These are phyloP conservation scores for Homarus gammarus DNA, from an alignment of 2,888 invertebrate species.

Conservation along the genomic window DNA sequence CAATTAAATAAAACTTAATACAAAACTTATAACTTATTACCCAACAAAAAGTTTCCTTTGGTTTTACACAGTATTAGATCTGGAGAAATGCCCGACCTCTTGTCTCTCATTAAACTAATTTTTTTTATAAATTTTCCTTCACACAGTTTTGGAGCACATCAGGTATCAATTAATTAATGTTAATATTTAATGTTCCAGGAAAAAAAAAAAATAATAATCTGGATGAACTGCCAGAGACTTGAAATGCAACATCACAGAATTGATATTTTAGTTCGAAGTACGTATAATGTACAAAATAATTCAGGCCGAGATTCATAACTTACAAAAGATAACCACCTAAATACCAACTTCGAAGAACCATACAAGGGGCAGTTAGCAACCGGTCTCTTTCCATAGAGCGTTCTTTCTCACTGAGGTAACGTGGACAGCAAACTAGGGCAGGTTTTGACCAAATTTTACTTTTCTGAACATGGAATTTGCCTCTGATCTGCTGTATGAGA, in stretches of 20 bases:
- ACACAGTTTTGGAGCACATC: slow-evolving; percentile 41
- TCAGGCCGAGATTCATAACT: slow-evolving; percentile 50
- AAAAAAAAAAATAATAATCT: background rate
- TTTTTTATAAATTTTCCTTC: background rate
- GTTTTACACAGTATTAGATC: slow-evolving; percentile 22
- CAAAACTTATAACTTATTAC: slow-evolving; percentile 24
- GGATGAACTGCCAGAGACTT: slow-evolving; percentile 25
- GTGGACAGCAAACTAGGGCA: slow-evolving; percentile 51
- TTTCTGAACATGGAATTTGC: background rate
- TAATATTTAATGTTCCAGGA: background rate
- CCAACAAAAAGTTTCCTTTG: slow-evolving; percentile 16
- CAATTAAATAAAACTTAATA: slow-evolving; percentile 33
- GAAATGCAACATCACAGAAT: slow-evolving; percentile 39
- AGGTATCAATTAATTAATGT: background rate
- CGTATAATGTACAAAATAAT: slow-evolving; percentile 23
- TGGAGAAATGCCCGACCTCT: slow-evolving; percentile 27
- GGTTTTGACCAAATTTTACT: slow-evolving; percentile 8
- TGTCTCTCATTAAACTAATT: background rate
- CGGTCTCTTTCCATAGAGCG: slow-evolving; percentile 53
- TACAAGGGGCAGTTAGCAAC: slow-evolving; percentile 63
- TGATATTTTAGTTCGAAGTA: slow-evolving; percentile 42
- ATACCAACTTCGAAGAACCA: slow-evolving; percentile 47
- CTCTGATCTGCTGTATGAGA: slow-evolving; percentile 19
- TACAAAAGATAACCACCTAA: slow-evolving; percentile 41
- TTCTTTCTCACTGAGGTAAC: slow-evolving; percentile 62